These are phyloP conservation scores for Caradrina clavipalpis DNA, from an alignment of 2,888 invertebrate genomes.

Conservation along the genomic window DNA sequence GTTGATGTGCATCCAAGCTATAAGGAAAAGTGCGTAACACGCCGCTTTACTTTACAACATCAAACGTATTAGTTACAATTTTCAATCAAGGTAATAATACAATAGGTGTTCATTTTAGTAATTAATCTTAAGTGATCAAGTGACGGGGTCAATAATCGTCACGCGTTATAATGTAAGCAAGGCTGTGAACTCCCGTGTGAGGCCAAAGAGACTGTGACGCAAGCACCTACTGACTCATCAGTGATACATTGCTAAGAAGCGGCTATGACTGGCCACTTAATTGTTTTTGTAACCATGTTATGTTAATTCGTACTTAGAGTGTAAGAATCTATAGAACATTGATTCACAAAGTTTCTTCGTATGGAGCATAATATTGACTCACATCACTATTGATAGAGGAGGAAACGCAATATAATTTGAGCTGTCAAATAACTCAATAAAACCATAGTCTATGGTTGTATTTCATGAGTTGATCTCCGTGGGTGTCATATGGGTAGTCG, in stretches of 20 bases:
- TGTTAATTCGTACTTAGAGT: slow-evolving; percentile 65
- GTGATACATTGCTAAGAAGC: slow-evolving; percentile 74
- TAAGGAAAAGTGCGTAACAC: slow-evolving; percentile 75
- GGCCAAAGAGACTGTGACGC: slow-evolving; percentile 77
- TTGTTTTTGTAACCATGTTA: slow-evolving; percentile 72
- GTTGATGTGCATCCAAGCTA: slow-evolving; percentile 81
- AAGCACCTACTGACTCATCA: slow-evolving; percentile 79
- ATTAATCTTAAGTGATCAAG: slow-evolving; percentile 54
- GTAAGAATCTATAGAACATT: slow-evolving; percentile 27
- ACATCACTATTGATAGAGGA: slow-evolving; percentile 13
- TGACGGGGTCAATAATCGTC: slow-evolving; percentile 76
- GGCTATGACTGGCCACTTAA: slow-evolving; percentile 69
- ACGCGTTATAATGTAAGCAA: slow-evolving; percentile 67
- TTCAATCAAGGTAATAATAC: slow-evolving; percentile 34
- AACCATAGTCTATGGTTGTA: slow-evolving; percentile 12
- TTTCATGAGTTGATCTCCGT: slow-evolving; percentile 45
- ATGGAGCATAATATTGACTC: slow-evolving; percentile 33
- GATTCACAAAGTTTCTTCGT: slow-evolving; percentile 35
- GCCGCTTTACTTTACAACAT: slow-evolving; percentile 33
- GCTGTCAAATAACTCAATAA: slow-evolving; percentile 35
- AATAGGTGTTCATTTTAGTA: slow-evolving; percentile 38
- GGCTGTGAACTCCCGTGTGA: slow-evolving; percentile 63
- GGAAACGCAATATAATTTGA: slow-evolving; percentile 23
- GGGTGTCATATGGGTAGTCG: slow-evolving; percentile 64
- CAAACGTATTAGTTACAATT: slow-evolving; percentile 39